These are phyloP conservation scores for Paramormyrops kingsleyae DNA, from an alignment of 2,113 vertebrate genomes.

Conservation along the genomic window DNA sequence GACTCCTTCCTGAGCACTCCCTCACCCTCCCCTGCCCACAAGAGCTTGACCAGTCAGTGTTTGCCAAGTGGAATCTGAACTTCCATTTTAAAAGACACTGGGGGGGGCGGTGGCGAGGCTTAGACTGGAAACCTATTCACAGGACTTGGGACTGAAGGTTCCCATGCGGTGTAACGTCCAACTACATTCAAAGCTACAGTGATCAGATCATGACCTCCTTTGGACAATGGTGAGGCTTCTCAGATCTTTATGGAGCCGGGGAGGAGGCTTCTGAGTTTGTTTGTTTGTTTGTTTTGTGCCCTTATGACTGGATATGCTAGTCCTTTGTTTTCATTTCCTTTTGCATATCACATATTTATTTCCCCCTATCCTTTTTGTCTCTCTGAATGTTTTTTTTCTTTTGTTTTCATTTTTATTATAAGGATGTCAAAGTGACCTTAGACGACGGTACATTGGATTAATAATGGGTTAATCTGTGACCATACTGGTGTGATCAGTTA, in stretches of 20 bases:
- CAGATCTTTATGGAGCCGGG: neutral
- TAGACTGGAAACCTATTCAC: neutral
- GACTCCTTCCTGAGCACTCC: neutral
- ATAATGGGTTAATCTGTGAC: neutral
- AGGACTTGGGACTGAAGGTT: neutral
- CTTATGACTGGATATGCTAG: neutral
- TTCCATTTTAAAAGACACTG: neutral
- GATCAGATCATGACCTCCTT: neutral
- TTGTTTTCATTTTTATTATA: neutral
- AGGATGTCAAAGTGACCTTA: neutral
- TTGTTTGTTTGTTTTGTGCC: neutral
- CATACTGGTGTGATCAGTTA: neutral
- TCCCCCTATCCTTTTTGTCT: neutral
- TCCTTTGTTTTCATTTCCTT: neutral
- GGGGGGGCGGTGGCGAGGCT: neutral
- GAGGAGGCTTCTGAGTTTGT: neutral
- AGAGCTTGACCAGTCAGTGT: neutral
- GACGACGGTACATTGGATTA: neutral
- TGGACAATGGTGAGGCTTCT: neutral
- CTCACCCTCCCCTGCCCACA: neutral
- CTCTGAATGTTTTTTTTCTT: neutral
- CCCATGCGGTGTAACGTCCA: neutral
- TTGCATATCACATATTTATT: slow-evolving; percentile 19
- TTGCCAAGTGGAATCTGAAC: neutral
- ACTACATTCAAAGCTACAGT: neutral